Evolutionary conservation across 2,113 vertebrate genomes (phyloP).

Genomic region (Gulo gulo): DNA sequence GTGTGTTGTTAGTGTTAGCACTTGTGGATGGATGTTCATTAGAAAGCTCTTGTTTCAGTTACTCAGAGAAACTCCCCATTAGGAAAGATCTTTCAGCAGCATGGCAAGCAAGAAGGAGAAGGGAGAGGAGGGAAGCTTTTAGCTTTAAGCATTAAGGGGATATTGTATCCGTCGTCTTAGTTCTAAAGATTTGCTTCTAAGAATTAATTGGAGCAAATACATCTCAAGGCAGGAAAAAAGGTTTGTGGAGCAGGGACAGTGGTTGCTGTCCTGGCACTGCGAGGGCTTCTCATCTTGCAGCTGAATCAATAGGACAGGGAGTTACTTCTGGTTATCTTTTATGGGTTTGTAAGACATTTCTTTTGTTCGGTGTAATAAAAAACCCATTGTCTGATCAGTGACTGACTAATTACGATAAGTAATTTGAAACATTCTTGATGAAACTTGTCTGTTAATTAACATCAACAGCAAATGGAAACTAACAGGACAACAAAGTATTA

Average conservation of each 20-base stretch:
- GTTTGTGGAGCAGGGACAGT: slow-evolving; percentile 55
- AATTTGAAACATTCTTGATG: slow-evolving; percentile 78
- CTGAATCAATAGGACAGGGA: slow-evolving; percentile 76
- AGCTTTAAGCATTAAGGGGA: slow-evolving; percentile 60
- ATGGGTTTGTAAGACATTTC: slow-evolving; percentile 76
- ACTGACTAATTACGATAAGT: slow-evolving; percentile 79
- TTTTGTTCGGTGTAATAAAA: slow-evolving; percentile 75
- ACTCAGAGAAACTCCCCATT: slow-evolving; percentile 78
- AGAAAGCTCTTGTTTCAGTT: slow-evolving; percentile 80
- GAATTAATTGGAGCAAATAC: slow-evolving; percentile 78
- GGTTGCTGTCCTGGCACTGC: slow-evolving; percentile 61
- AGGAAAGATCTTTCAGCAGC: slow-evolving; percentile 79
- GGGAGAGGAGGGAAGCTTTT: slow-evolving; percentile 67
- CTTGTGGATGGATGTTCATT: slow-evolving; percentile 81
- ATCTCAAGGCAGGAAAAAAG: slow-evolving; percentile 33
- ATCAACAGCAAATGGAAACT: slow-evolving; percentile 59
- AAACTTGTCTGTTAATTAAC: slow-evolving; percentile 76
- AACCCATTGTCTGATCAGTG: slow-evolving; percentile 74
- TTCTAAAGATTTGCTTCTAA: slow-evolving; percentile 75
- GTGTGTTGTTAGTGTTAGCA: slow-evolving; percentile 71
- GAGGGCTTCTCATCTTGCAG: slow-evolving; percentile 52
- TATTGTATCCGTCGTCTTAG: slow-evolving; percentile 66
- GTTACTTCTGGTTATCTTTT: slow-evolving; percentile 79
- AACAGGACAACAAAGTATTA: slow-evolving; percentile 20
- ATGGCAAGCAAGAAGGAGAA: slow-evolving; percentile 67